phyloP scores from a whole-genome alignment of 2,888 invertebrate species.

The Neria commutata region DNA sequence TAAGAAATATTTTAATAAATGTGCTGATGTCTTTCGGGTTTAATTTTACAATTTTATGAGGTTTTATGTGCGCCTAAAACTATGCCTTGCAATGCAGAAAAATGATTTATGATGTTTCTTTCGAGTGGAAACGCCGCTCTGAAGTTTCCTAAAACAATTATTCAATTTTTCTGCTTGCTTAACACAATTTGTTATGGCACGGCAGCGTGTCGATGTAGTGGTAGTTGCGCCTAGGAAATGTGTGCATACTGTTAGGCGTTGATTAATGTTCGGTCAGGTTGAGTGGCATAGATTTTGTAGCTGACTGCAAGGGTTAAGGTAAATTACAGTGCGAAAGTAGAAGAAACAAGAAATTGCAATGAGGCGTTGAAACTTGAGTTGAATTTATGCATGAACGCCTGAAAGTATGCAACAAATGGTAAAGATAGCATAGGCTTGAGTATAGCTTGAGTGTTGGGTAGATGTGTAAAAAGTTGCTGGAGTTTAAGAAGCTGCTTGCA shows the following conservation, averaged over 20 bases:
- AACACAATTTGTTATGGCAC: not conserved
- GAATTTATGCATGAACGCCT: slow-evolving; percentile 18
- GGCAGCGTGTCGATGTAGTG: not conserved
- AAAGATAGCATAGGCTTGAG: slow-evolving; percentile 10
- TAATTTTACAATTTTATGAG: slow-evolving; percentile 52
- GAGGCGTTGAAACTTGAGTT: not conserved
- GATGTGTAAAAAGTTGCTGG: slow-evolving; percentile 2
- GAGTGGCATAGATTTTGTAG: too few species aligned
- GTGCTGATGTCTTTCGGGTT: slow-evolving; percentile 27
- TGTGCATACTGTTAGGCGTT: slow-evolving; percentile 33
- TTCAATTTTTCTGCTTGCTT: slow-evolving; percentile 42
- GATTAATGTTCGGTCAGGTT: slow-evolving; percentile 55
- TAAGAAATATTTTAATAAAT: slow-evolving; percentile 38
- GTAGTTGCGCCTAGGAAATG: too few species aligned
- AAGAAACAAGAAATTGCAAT: not conserved
- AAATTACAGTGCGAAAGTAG: too few species aligned
- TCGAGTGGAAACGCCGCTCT: slow-evolving; percentile 36
- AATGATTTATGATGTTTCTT: slow-evolving; percentile 51
- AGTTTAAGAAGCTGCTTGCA: too few species aligned
- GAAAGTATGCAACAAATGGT: slow-evolving; percentile 12
- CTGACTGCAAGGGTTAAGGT: too few species aligned
- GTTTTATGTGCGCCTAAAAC: slow-evolving; percentile 47
- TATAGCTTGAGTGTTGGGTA: slow-evolving; percentile 14
- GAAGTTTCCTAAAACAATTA: slow-evolving; percentile 44
- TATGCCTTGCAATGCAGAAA: slow-evolving; percentile 33